Conservation (phyloP, 2,888 invertebrate species). For the Halictus quadricinctus region DNA sequence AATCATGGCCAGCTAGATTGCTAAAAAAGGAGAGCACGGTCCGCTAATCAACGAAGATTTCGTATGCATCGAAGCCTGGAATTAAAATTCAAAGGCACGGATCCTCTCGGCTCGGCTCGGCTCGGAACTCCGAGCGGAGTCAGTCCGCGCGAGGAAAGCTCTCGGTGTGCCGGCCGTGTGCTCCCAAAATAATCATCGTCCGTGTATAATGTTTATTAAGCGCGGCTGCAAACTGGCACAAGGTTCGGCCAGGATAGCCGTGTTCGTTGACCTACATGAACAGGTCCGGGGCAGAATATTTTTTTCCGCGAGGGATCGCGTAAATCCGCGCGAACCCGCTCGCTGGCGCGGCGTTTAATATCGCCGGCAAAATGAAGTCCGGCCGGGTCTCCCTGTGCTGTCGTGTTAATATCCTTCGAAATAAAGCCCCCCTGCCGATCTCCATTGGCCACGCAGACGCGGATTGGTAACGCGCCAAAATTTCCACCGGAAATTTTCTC, state of each 20-base stretch:
- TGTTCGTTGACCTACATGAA: constrained; percentile 50
- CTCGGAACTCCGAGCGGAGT: neutral
- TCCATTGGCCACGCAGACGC: constrained; percentile 23
- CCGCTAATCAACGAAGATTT: constrained; percentile 1
- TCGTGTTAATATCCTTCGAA: constrained; percentile 34
- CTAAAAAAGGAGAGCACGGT: neutral
- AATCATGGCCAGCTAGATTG: neutral
- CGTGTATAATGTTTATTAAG: constrained; percentile 56
- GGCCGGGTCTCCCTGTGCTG: neutral
- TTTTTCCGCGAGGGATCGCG: neutral
- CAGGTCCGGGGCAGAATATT: constrained; percentile 18
- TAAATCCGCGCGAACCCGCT: neutral
- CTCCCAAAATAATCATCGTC: constrained; percentile 52
- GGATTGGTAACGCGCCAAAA: constrained; percentile 31
- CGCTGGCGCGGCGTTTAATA: constrained; percentile 22
- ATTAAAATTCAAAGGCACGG: constrained; percentile 21
- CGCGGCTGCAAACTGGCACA: constrained; percentile 45
- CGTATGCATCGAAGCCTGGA: neutral
- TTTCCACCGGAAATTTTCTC: neutral
- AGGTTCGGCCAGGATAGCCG: constrained; percentile 42
- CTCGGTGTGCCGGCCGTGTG: constrained; percentile 5
- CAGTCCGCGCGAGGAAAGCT: neutral
- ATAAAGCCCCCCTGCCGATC: constrained; percentile 46
- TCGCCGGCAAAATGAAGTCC: constrained; percentile 20
- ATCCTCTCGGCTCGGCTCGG: neutral